Evolutionary conservation across 2,797 vertebrate species (phyloP).

Genomic region (Pangasius krempfi): DNA sequence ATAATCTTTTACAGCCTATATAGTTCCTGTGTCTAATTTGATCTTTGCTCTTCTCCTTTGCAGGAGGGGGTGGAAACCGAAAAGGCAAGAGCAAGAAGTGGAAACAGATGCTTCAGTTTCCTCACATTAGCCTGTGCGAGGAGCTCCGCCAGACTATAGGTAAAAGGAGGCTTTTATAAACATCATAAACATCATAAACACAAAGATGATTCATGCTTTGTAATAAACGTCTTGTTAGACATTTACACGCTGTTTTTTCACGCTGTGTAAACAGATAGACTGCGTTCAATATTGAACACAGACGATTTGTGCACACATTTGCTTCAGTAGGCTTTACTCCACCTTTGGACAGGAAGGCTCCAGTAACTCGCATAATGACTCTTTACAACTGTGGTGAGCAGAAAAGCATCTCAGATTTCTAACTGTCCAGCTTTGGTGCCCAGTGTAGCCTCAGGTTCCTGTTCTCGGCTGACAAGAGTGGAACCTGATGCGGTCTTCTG

Average conservation of each 20-base stretch:
- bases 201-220: background rate
- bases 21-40: constrained; percentile 48
- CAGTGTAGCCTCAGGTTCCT: background rate
- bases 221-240: background rate
- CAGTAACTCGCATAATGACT: background rate
- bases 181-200: background rate
- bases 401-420: background rate
- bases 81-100: constrained; percentile 99
- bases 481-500: background rate
- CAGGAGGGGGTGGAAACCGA: constrained; percentile 93
- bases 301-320: background rate
- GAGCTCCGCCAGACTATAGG: constrained; percentile 89
- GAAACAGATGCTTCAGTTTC: constrained; percentile 98
- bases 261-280: background rate
- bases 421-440: background rate
- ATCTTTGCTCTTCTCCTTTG: constrained; percentile 56
- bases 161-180: constrained; percentile 57
- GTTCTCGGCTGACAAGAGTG: background rate
- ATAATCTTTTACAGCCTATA: constrained; percentile 42
- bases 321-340: background rate
- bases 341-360: background rate
- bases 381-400: too few species aligned
- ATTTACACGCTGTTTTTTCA: background rate
- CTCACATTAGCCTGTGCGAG: constrained; percentile 93
- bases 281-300: background rate